Evolutionary conservation across 30 jellyfish, hydroid and myxozoan species (phyloP).

Genomic region (Clytia hemisphaerica): DNA sequence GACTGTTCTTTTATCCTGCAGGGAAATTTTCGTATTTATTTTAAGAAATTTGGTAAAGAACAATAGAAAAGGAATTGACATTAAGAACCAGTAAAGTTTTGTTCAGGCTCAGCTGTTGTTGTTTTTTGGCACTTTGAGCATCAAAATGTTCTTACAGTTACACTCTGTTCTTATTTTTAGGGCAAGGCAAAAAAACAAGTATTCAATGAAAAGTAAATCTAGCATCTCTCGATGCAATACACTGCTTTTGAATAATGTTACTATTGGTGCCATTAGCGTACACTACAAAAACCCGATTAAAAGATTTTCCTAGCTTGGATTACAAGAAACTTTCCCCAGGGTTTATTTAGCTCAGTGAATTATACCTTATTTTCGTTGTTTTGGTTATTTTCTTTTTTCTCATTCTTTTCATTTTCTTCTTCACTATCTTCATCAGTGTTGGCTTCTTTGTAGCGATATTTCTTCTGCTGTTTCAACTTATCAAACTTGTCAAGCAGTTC

Average conservation of each 20-base stretch:
- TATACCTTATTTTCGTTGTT: conserved; percentile 7
- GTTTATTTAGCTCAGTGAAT: no score
- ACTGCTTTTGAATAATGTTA: neutral
- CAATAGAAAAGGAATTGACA: no score
- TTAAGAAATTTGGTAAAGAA: neutral
- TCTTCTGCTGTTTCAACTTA: conserved; percentile 56
- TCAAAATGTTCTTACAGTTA: no score
- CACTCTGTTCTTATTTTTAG: no score
- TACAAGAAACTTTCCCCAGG: no score
- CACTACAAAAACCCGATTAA: no score
- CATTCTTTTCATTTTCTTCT: conserved; percentile 41
- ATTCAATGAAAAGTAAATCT: neutral
- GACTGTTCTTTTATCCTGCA: conserved; percentile 64
- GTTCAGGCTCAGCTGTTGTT: no score
- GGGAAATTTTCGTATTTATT: neutral
- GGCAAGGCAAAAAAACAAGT: neutral
- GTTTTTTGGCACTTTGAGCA: no score
- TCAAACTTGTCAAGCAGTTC: conserved; percentile 62
- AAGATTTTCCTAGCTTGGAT: no score
- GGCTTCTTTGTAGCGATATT: conserved; percentile 46
- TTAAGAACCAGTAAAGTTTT: no score
- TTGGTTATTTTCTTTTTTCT: conserved; percentile 37
- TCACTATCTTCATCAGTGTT: conserved; percentile 67
- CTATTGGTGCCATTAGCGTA: neutral
- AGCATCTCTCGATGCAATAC: neutral